Evolutionary conservation across 2,888 invertebrate genomes (phyloP), one percentile per base, ranked within the genome.

Genomic region (Cosmia pyralina): DNA sequence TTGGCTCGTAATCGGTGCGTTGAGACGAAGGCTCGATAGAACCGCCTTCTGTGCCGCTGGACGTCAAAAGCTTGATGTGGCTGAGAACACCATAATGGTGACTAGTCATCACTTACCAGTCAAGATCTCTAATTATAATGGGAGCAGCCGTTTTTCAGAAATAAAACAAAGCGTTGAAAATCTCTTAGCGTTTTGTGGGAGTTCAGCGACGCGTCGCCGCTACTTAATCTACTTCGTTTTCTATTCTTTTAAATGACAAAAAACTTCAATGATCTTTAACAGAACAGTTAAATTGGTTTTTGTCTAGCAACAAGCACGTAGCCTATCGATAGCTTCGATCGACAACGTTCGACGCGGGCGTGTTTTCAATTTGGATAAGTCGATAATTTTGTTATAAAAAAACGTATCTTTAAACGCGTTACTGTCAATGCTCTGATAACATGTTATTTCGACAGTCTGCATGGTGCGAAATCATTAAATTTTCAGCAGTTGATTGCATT

Each of bases 111-210:
- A 94, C 93, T 93, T 92, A 93, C 90, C 91, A 88, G 84, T 88
- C 87, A 87, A 92, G 90, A 92, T 93, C 93, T 94, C 93, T 93
- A 94, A 95, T 95, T 94, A 95, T 92, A 93, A 92, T 90, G 90
- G 89, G 88, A 89, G 90, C 89, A 89, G 85, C 90, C 79, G 90
- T 90, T 92, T 93, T 90, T 87, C 88, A 92, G 92, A 94, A 93
- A 94, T 91, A 93, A 94, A 94, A 93, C 90, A 93, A 92, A 92
- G 92, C 94, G 92, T 95, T 92, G 91, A 94, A 92, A 95, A 94
- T 94, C 93, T 93, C 89, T 92, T 94, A 93, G 92, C 90, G 91
- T 94, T 94, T 93, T 94, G 91, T 94, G 91, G 92, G 93, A 94
- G 93, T 91, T 91, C 91, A 90, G 87, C 87, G 91, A 92, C 90